Evolutionary conservation across 1,140 invertebrate genomes (phyloP), one percentile per base, ranked within the genome.

Genomic region (Stenopsyche tienmushanensis): DNA sequence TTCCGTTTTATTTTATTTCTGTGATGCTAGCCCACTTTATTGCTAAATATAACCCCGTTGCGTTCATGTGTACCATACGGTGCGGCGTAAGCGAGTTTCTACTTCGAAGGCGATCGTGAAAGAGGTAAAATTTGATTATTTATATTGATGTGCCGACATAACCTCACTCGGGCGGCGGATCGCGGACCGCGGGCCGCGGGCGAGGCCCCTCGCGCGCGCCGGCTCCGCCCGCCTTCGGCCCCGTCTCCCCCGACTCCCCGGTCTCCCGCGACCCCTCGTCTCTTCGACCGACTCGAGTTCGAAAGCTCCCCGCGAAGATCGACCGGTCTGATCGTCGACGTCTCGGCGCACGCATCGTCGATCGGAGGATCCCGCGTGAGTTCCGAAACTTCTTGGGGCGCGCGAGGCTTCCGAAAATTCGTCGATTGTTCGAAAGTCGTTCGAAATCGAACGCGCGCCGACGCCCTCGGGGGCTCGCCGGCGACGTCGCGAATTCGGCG

Each of bases 1-100:
- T 81, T 81, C 75, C 73, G 78, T 80, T 81, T 80, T 80, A 78
- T 80, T 80, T 81, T 81, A 77, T 80, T 81, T 79, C 74, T 80
- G 78, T 81, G 76, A 79, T 80, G 76, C 78, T 78, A 80, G 77
- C 78, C 73, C 66, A 63, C 59, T 63, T 64, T 58, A 55, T 49
- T 53, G 59, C 66, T 64, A 67, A 67, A 66, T 62, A 67, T 67
- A 63, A 41, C 60, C 66, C 50, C 54, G 54, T 50, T 63, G 66
- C 49, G 55, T 69, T 72, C 72, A 72, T 67, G 72, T 57, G 24
- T 69, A 66, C 62, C 62, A 57, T 41, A 67, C 34, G 63, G 72
- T 73, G 67, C 55, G 72, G 71, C 71, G 69, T 68, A 63, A 63
- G 71, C 70, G 71, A 75, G 72, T 73, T 72, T 73, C 72, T 71